Percentiles rank a stretch among this genome's conserved stretches.
Evolutionary conservation across 2,113 vertebrate species (phyloP).

Genomic region (Lathamus discolor): DNA sequence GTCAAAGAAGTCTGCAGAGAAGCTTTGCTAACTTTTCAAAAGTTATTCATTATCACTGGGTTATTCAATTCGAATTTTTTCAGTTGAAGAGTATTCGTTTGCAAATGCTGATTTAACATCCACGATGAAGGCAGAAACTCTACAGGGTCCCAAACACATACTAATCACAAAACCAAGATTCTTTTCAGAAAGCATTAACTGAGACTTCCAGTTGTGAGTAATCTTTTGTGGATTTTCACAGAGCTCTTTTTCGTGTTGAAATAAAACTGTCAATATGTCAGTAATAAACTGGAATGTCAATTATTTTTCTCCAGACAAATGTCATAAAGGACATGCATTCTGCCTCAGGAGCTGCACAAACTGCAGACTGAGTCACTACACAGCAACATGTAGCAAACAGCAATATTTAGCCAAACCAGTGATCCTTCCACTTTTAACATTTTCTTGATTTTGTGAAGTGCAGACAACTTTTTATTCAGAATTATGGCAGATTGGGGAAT

Average conservation of each 20-base stretch:
- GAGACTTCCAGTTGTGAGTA: neutral
- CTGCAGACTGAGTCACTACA: neutral
- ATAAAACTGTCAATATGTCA: neutral
- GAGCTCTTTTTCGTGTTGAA: neutral
- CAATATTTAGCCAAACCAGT: neutral
- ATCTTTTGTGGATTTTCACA: neutral
- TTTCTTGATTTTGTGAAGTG: neutral
- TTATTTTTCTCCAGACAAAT: neutral
- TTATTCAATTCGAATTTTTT: neutral
- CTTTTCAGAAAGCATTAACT: neutral
- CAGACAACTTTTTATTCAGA: constrained; percentile 7
- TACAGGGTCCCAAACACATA: neutral
- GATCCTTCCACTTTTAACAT: neutral
- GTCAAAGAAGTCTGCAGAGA: neutral
- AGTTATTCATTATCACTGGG: neutral
- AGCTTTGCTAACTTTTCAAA: neutral
- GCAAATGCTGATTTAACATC: neutral
- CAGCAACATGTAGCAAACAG: neutral
- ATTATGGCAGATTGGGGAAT: constrained; percentile 43
- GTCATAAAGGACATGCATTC: neutral
- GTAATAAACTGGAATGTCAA: neutral
- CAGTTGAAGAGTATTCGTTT: neutral
- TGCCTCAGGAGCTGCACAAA: neutral
- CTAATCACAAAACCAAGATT: neutral
- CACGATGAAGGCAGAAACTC: neutral